Conservation (phyloP, 1,140 invertebrate species). For the Drosophila malerkotliana region DNA sequence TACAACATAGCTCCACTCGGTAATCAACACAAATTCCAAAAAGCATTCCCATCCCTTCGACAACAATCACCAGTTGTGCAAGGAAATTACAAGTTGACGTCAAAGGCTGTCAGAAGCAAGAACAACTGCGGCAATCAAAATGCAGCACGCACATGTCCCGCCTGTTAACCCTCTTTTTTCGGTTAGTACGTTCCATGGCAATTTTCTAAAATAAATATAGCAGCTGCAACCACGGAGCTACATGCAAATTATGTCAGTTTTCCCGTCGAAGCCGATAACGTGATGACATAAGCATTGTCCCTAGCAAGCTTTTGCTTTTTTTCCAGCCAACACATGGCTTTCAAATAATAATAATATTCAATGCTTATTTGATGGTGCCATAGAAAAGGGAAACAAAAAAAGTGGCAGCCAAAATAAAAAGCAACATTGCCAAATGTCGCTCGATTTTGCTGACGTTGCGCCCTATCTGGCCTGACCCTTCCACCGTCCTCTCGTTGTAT, state of each 20-base stretch:
- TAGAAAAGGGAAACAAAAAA: slow-evolving; percentile 44
- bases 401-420: slow-evolving; percentile 22
- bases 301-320: slow-evolving; percentile 16
- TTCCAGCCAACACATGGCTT: slow-evolving; percentile 56
- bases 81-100: slow-evolving; percentile 50
- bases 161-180: slow-evolving; percentile 16
- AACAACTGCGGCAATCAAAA: slow-evolving; percentile 29
- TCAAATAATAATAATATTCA: slow-evolving; percentile 77
- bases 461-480: slow-evolving; percentile 18
- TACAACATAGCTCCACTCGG: background rate
- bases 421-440: slow-evolving; percentile 60
- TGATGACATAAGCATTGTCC: slow-evolving; percentile 73
- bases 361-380: slow-evolving; percentile 76
- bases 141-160: slow-evolving; percentile 55
- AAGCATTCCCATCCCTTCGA: slow-evolving; percentile 13
- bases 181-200: slow-evolving; percentile 43
- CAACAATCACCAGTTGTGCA: slow-evolving; percentile 45
- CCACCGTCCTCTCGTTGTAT: background rate
- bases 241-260: slow-evolving; percentile 78
- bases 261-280: slow-evolving; percentile 57
- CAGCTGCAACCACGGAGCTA: slow-evolving; percentile 46
- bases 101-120: slow-evolving; percentile 38
- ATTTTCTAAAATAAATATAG: slow-evolving; percentile 74
- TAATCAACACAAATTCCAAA: slow-evolving; percentile 39
- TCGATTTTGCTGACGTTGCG: slow-evolving; percentile 63